These are phyloP conservation scores for Tipula helvola DNA, from an alignment of 2,888 invertebrate species.

Conservation along the genomic window DNA sequence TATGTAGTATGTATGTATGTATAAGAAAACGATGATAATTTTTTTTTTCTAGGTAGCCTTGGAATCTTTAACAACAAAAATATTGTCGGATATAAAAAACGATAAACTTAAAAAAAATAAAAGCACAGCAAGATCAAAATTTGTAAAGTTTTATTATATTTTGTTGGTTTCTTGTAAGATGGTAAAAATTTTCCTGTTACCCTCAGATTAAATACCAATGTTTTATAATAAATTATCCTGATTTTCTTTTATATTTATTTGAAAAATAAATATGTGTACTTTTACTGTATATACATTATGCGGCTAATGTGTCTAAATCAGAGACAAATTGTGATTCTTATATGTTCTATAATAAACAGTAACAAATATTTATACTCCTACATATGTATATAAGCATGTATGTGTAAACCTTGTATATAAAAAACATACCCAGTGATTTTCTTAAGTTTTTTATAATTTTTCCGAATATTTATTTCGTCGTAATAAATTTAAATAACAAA, in stretches of 20 bases:
- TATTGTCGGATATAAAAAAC: background rate
- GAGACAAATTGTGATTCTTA: background rate
- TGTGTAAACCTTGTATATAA: too few species aligned
- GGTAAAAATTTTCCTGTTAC: background rate
- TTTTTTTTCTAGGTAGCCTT: background rate
- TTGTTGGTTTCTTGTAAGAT: background rate
- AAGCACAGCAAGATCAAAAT: background rate
- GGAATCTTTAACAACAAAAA: background rate
- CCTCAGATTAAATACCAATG: background rate
- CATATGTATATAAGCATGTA: background rate
- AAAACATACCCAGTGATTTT: background rate
- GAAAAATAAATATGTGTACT: background rate
- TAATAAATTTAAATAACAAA: background rate
- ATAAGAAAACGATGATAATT: too few species aligned
- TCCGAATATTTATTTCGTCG: background rate
- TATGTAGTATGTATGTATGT: too few species aligned
- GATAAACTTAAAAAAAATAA: background rate
- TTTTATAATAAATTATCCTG: slow-evolving; percentile 6
- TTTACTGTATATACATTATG: background rate
- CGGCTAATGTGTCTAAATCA: background rate
- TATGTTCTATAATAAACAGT: background rate
- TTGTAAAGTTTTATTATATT: background rate
- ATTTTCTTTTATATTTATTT: background rate
- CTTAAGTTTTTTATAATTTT: background rate
- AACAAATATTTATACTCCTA: background rate